Conservation (phyloP, 2,113 vertebrate genomes). For the Callospermophilus lateralis region DNA sequence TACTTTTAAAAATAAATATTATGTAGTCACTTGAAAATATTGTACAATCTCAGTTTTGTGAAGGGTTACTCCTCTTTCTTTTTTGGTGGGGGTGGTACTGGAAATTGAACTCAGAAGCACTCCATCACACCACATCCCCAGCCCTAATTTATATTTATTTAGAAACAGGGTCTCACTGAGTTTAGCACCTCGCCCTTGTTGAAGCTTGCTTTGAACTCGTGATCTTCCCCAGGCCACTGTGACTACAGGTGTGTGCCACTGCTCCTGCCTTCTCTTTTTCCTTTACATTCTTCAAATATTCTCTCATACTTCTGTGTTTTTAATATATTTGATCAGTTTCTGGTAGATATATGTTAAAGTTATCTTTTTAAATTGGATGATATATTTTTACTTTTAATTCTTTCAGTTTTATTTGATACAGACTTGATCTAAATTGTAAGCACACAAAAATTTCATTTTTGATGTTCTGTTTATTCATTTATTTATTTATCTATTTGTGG, state of each 20-base stretch:
- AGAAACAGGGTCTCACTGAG: no score
- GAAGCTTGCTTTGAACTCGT: no score
- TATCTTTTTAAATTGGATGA: not conserved
- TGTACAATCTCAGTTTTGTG: not conserved
- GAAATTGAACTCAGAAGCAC: no score
- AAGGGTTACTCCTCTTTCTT: not conserved
- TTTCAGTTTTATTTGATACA: not conserved
- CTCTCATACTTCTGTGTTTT: not conserved
- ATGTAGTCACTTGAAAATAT: not conserved
- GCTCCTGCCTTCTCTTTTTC: not conserved
- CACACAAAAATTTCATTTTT: not conserved
- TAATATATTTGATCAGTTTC: not conserved
- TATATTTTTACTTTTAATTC: not conserved
- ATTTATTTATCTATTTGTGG: no score
- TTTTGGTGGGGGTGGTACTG: no score
- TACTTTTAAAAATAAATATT: not conserved
- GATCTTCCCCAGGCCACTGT: no score
- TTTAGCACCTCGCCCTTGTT: no score
- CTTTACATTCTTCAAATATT: not conserved
- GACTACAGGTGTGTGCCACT: no score
- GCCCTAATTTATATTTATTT: no score
- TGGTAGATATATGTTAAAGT: not conserved
- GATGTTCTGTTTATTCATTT: no score
- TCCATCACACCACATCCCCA: no score
- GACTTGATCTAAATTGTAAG: not conserved